Evolutionary conservation across 2,113 vertebrate species (phyloP).

Genomic region (Stomatorhinus ivindoensis): DNA sequence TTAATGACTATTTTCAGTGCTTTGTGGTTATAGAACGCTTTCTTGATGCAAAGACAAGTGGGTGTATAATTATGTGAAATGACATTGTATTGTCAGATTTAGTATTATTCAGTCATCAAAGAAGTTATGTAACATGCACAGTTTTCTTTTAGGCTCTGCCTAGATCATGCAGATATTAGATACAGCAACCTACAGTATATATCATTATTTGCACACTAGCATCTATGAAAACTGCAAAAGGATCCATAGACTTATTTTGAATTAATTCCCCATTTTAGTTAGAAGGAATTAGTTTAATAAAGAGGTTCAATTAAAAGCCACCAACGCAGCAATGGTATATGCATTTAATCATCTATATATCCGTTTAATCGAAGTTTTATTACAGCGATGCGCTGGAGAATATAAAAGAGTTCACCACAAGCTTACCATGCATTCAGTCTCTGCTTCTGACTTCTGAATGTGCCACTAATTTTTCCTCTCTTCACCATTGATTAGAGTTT

Average conservation of each 20-base stretch:
- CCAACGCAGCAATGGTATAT: neutral
- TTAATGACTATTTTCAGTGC: neutral
- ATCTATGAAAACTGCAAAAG: neutral
- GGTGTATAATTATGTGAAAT: neutral
- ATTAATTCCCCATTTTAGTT: neutral
- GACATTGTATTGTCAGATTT: neutral
- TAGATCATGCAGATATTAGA: neutral
- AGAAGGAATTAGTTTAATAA: neutral
- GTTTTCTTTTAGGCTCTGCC: neutral
- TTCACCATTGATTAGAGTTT: slow-evolving; percentile 66
- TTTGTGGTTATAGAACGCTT: neutral
- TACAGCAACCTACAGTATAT: neutral
- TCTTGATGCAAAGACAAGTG: neutral
- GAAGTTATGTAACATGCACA: neutral
- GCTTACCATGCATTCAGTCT: neutral
- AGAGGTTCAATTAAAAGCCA: neutral
- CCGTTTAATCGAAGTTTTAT: neutral
- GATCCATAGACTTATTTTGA: neutral
- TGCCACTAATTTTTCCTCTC: neutral
- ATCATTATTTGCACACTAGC: neutral
- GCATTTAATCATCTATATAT: neutral
- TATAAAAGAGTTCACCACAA: neutral
- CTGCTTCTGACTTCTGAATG: neutral
- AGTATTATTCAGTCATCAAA: neutral
- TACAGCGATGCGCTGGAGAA: neutral